Evolutionary conservation across 2,113 vertebrate genomes (phyloP).

Genomic region (Chaetodon trifascialis): DNA sequence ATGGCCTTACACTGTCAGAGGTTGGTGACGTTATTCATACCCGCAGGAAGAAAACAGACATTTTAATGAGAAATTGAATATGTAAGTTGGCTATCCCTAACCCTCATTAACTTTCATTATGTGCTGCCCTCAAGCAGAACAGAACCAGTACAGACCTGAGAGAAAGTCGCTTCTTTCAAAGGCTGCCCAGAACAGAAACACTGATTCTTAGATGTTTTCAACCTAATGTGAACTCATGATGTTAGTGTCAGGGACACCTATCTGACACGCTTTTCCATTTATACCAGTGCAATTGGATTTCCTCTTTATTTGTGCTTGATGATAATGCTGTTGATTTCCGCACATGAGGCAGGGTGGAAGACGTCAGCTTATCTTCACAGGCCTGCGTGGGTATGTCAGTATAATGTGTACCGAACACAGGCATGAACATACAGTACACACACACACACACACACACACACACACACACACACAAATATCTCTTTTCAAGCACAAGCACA

Average conservation of each 20-base stretch:
- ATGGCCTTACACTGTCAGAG: constrained; percentile 11
- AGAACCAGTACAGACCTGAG: constrained; percentile 24
- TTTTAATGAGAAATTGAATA: constrained; percentile 71
- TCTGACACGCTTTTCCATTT: background rate
- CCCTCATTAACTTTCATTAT: constrained; percentile 60
- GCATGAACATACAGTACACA: no score
- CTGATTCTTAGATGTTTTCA: background rate
- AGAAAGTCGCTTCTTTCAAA: constrained; percentile 8
- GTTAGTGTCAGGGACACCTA: background rate
- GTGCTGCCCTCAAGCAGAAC: constrained; percentile 42
- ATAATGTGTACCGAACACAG: no score
- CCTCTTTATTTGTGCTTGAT: background rate
- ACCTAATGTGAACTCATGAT: background rate
- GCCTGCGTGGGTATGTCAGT: no score
- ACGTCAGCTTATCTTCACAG: background rate
- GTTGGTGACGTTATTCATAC: constrained; percentile 20
- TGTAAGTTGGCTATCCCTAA: constrained; percentile 53
- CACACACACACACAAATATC: background rate
- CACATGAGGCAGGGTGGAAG: no score
- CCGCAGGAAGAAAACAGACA: constrained; percentile 28
- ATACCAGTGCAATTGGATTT: background rate
- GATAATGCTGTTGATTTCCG: background rate
- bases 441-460: no score
- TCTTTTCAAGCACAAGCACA: constrained; percentile 3
- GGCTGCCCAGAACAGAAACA: background rate